Conservation (phyloP, 2,113 vertebrate species). For the Anthoscopus minutus region DNA sequence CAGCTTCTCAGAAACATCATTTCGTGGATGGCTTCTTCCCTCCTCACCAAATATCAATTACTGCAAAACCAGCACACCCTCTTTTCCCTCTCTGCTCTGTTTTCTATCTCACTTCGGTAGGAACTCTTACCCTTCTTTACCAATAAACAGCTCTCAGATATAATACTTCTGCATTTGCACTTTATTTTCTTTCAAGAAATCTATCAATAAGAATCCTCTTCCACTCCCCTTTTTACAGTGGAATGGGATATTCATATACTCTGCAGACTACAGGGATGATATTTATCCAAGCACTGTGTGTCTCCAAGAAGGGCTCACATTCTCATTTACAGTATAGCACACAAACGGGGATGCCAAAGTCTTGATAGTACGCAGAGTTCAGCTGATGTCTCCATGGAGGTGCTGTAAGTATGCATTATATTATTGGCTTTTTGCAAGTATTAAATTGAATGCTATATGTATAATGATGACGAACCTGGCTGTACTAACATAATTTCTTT, state of each 20-base stretch:
- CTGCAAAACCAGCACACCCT: too few species aligned
- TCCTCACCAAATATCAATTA: too few species aligned
- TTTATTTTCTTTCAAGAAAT: neutral
- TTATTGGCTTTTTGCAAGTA: too few species aligned
- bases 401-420: too few species aligned
- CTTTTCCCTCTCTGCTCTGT: neutral
- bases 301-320: neutral
- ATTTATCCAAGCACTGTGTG: neutral
- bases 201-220: neutral
- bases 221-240: accelerated
- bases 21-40: too few species aligned
- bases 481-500: too few species aligned
- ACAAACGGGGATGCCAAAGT: accelerated
- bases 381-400: neutral
- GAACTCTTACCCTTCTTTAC: neutral
- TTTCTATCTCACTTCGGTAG: too few species aligned
- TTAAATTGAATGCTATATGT: too few species aligned
- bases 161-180: accelerated
- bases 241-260: accelerated
- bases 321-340: accelerated
- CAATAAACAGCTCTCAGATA: neutral
- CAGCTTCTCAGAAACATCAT: too few species aligned
- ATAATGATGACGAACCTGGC: too few species aligned
- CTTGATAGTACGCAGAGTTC: neutral
- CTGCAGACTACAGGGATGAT: neutral